phyloP scores from a whole-genome alignment of 2,888 invertebrate species.

The Rhagophthalmus giganteus region DNA sequence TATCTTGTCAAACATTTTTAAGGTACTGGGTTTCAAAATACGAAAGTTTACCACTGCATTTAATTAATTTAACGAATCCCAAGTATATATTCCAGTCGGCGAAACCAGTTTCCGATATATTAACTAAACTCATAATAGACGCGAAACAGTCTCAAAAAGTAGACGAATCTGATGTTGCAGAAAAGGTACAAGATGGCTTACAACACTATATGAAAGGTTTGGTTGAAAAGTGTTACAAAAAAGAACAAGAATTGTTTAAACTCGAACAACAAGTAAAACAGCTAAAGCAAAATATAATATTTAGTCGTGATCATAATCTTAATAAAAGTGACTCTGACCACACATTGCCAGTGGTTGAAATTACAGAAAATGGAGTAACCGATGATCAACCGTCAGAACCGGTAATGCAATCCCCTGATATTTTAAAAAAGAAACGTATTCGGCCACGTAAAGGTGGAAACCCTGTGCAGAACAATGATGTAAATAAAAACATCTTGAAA shows the following conservation, averaged over 20 bases:
- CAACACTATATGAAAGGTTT: constrained; percentile 47
- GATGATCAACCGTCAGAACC: background rate
- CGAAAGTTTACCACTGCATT: constrained; percentile 58
- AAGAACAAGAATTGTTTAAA: constrained; percentile 48
- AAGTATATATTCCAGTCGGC: constrained; percentile 47
- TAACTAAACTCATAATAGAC: constrained; percentile 43
- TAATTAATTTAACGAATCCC: constrained; percentile 57
- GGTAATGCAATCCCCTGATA: no score
- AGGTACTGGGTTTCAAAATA: constrained; percentile 61
- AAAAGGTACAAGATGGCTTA: constrained; percentile 48
- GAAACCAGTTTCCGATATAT: constrained; percentile 43
- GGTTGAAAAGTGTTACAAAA: constrained; percentile 44
- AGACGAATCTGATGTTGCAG: constrained; percentile 43
- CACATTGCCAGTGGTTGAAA: background rate
- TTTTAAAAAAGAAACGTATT: constrained; percentile 1
- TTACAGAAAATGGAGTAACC: background rate
- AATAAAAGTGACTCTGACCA: constrained; percentile 1
- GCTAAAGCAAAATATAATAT: constrained; percentile 7
- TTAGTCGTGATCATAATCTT: constrained; percentile 1
- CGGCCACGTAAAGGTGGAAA: constrained; percentile 3
- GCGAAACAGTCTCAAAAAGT: constrained; percentile 39
- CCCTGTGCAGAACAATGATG: constrained; percentile 1
- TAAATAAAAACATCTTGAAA: background rate
- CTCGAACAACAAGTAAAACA: constrained; percentile 51
- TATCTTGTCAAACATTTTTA: constrained; percentile 65